Percentiles rank a stretch among this genome's conserved stretches.
phyloP scores from a whole-genome alignment of 2,888 invertebrate genomes.

The Oscheius onirici region DNA sequence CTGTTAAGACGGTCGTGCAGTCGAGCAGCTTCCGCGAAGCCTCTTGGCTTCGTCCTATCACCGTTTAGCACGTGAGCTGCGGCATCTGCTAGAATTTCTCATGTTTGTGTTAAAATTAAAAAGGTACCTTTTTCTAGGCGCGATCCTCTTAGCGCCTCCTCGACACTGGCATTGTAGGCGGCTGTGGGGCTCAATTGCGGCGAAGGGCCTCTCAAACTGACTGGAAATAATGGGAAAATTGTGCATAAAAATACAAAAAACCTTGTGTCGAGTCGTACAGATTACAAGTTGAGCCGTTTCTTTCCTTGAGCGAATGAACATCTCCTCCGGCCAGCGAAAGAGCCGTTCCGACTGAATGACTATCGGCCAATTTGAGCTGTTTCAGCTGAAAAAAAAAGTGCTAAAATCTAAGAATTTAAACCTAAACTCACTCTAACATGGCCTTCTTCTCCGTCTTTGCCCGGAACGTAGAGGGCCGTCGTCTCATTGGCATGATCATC shows the following conservation, averaged over 20 bases:
- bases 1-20: conserved; percentile 52
- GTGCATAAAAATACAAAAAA: not conserved
- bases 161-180: conserved; percentile 55
- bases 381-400: conserved; percentile 50
- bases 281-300: conserved; percentile 53
- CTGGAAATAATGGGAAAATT: not conserved
- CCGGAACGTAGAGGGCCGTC: conserved; percentile 59
- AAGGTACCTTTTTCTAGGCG: conserved; percentile 15
- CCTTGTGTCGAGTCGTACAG: conserved; percentile 45
- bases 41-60: conserved; percentile 46
- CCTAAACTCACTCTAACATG: conserved; percentile 55
- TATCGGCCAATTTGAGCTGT: conserved; percentile 47
- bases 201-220: conserved; percentile 8
- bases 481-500: conserved; percentile 49
- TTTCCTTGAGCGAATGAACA: conserved; percentile 15
- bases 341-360: conserved; percentile 59
- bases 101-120: not conserved
- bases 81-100: not conserved
- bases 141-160: conserved; percentile 45
- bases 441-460: conserved; percentile 48
- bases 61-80: conserved; percentile 42
- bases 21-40: conserved; percentile 59
- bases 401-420: not conserved
- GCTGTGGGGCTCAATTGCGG: conserved; percentile 33
- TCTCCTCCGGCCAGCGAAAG: conserved; percentile 48